These are phyloP conservation scores for Perdita meconis DNA, from an alignment of 2,888 invertebrate genomes.

Conservation along the genomic window DNA sequence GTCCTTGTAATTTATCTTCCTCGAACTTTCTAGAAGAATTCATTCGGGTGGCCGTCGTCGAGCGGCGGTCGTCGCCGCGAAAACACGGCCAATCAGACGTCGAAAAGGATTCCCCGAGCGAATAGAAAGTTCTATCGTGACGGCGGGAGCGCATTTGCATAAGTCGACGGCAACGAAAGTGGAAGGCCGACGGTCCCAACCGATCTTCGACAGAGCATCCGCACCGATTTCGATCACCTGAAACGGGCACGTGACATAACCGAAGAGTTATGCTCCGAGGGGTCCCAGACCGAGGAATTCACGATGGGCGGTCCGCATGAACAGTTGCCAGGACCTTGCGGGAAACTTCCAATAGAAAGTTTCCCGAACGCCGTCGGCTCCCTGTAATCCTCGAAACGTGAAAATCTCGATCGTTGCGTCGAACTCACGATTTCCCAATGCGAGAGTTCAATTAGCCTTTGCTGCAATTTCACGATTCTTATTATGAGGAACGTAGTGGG, in stretches of 20 bases:
- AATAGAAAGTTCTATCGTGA: constrained; percentile 63
- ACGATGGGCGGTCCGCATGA: constrained; percentile 51
- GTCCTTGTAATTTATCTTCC: constrained; percentile 60
- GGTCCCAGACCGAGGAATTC: constrained; percentile 44
- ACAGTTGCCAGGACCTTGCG: constrained; percentile 24
- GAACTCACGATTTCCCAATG: no score
- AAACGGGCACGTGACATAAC: constrained; percentile 45
- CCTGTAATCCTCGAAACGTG: constrained; percentile 20
- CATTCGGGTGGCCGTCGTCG: constrained; percentile 24
- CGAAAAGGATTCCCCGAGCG: constrained; percentile 43
- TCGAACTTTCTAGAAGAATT: constrained; percentile 65
- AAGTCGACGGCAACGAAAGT: constrained; percentile 59
- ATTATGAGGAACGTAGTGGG: no score
- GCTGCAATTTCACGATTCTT: no score
- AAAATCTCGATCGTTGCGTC: background rate
- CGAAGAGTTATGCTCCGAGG: constrained; percentile 40
- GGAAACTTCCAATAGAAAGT: constrained; percentile 55
- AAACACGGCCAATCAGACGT: constrained; percentile 12
- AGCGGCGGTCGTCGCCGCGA: background rate
- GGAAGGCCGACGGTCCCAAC: constrained; percentile 25
- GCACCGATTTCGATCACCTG: constrained; percentile 50
- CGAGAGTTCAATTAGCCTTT: no score
- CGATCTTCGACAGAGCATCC: constrained; percentile 40
- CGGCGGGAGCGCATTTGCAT: constrained; percentile 47
- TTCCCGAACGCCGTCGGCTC: background rate